phyloP scores from a whole-genome alignment of 2,113 vertebrate genomes.

The Gymnocephalus cernua region DNA sequence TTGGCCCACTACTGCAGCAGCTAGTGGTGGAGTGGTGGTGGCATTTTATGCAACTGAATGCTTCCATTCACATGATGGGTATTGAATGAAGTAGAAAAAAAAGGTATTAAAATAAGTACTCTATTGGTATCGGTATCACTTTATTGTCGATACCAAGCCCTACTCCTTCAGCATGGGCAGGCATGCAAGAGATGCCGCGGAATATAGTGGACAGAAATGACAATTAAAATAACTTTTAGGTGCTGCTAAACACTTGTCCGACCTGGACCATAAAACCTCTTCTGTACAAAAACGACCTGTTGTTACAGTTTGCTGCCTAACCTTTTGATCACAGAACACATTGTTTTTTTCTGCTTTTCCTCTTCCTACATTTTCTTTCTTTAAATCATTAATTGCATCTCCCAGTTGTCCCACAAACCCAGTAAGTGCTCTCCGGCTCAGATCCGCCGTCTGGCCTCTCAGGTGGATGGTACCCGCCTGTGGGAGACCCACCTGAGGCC shows the following conservation, averaged over 20 bases:
- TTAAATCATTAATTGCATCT: neutral
- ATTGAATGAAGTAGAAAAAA: no score
- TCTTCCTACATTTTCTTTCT: neutral
- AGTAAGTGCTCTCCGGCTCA: constrained; percentile 81
- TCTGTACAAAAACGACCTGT: neutral
- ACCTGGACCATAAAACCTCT: neutral
- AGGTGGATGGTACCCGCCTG: constrained; percentile 84
- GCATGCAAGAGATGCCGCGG: neutral
- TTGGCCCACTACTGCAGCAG: no score
- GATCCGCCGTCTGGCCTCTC: constrained; percentile 82
- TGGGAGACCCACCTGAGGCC: constrained; percentile 88
- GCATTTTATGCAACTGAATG: no score
- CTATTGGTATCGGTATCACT: no score
- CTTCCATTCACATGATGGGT: no score
- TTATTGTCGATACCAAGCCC: no score
- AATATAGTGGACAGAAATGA: neutral
- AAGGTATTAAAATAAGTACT: no score
- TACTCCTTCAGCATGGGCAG: neutral
- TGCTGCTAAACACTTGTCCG: neutral
- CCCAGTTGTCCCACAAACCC: constrained; percentile 81
- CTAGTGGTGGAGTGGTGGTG: no score
- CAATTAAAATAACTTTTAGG: neutral
- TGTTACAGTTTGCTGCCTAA: neutral
- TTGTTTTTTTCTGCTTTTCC: neutral
- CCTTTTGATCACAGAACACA: neutral